Conservation (phyloP, 2,888 invertebrate species). For the Agonopterix arenella region DNA sequence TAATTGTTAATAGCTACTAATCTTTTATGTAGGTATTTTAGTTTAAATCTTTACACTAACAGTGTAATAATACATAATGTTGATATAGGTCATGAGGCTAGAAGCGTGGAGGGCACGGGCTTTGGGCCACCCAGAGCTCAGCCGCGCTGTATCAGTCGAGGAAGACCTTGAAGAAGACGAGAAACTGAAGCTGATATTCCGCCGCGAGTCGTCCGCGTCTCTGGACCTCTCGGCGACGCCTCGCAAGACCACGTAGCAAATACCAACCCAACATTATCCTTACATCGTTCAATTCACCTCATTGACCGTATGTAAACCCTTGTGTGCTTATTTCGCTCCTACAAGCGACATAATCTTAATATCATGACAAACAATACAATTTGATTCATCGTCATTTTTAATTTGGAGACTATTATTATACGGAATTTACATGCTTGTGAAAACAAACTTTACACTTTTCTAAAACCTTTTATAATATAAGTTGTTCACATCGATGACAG, state of each 20-base stretch:
- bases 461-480: no score
- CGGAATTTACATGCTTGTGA: no score
- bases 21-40: not conserved
- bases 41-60: no score
- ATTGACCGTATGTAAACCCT: not conserved
- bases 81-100: slow-evolving; percentile 82
- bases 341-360: not conserved
- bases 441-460: no score
- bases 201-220: slow-evolving; percentile 57
- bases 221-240: slow-evolving; percentile 36
- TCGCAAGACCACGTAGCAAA: slow-evolving; percentile 42
- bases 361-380: no score
- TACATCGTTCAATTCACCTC: not conserved
- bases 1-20: not conserved
- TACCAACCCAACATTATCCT: slow-evolving; percentile 8
- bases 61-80: no score
- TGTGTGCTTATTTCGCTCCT: not conserved
- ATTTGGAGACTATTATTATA: no score
- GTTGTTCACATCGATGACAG: no score
- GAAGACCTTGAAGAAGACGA: slow-evolving; percentile 64
- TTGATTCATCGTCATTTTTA: no score
- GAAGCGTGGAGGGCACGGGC: slow-evolving; percentile 80
- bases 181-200: slow-evolving; percentile 50
- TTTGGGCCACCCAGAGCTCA: slow-evolving; percentile 61
- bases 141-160: slow-evolving; percentile 53